Conservation (phyloP, 2,888 invertebrate species). For the Ethmia dodecea region DNA sequence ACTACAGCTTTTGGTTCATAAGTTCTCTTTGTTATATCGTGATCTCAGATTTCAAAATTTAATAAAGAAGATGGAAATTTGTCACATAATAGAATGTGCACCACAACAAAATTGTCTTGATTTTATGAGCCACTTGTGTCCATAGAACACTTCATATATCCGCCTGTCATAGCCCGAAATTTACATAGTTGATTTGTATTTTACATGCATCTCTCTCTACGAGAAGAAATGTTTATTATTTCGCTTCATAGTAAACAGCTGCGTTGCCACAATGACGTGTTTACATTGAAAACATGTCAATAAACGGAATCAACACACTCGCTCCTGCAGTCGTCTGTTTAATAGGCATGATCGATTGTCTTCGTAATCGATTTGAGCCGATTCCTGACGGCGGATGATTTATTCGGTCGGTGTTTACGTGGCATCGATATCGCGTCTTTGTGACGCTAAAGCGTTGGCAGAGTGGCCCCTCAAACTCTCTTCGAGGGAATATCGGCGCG, state of each 20-base stretch:
- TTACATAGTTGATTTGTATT: not conserved
- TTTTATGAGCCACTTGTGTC: conserved; percentile 1
- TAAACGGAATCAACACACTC: conserved; percentile 20
- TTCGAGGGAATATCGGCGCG: conserved; percentile 40
- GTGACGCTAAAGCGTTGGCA: conserved; percentile 42
- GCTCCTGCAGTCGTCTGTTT: conserved; percentile 27
- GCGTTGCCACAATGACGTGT: not conserved
- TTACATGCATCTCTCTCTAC: not conserved
- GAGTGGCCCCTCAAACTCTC: conserved; percentile 31
- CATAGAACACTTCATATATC: not conserved
- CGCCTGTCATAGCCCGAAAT: not conserved
- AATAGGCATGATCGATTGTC: conserved; percentile 45
- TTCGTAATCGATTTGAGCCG: conserved; percentile 46
- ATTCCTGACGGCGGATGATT: conserved; percentile 51
- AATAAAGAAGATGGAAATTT: too few species aligned
- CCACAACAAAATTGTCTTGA: not conserved
- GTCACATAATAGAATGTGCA: too few species aligned
- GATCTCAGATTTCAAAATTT: too few species aligned
- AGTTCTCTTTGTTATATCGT: too few species aligned
- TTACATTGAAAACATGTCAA: conserved; percentile 13
- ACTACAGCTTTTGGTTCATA: too few species aligned
- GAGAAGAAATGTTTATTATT: conserved; percentile 1
- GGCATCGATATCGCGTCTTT: conserved; percentile 46
- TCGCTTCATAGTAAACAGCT: too few species aligned
- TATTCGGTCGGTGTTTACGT: conserved; percentile 52